Conservation (phyloP, 2,888 invertebrate genomes). For the Tinea pellionella region DNA sequence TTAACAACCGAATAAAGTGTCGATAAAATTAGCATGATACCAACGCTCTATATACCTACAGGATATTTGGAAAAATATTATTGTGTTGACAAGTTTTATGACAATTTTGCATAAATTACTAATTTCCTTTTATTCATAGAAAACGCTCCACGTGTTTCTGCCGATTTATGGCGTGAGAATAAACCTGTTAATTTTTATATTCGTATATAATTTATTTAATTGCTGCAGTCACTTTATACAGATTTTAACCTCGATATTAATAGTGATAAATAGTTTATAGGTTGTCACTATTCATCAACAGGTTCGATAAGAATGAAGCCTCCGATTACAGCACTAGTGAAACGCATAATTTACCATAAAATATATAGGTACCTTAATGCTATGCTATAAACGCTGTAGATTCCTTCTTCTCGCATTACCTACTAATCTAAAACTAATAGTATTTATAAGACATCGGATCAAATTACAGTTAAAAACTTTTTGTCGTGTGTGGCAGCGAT, state of each 20-base stretch:
- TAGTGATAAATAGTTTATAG: not conserved
- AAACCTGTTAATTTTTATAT: constrained; percentile 1
- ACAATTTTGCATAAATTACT: constrained; percentile 10
- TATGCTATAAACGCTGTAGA: constrained; percentile 19
- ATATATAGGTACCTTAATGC: not conserved
- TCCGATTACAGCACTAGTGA: not conserved
- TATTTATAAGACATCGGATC: constrained; percentile 23
- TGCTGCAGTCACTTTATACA: constrained; percentile 3
- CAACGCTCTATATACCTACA: not conserved
- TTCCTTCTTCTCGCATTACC: constrained; percentile 44
- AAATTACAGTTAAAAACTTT: constrained; percentile 41
- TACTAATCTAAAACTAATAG: constrained; percentile 53
- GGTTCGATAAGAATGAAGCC: not conserved
- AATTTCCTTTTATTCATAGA: constrained; percentile 6
- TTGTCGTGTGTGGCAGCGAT: constrained; percentile 52
- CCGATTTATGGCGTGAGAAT: constrained; percentile 1
- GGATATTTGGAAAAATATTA: not conserved
- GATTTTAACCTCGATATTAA: not conserved
- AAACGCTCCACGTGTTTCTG: not conserved
- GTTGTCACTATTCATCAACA: not conserved
- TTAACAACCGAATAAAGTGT: constrained; percentile 6
- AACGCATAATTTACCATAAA: not conserved
- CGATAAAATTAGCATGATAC: constrained; percentile 4
- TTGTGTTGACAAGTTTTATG: constrained; percentile 12
- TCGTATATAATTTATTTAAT: constrained; percentile 3